Evolutionary conservation across 2,888 invertebrate species (phyloP), one percentile per base, ranked within the genome.

Genomic region (Scaptomyza caliginosa): DNA sequence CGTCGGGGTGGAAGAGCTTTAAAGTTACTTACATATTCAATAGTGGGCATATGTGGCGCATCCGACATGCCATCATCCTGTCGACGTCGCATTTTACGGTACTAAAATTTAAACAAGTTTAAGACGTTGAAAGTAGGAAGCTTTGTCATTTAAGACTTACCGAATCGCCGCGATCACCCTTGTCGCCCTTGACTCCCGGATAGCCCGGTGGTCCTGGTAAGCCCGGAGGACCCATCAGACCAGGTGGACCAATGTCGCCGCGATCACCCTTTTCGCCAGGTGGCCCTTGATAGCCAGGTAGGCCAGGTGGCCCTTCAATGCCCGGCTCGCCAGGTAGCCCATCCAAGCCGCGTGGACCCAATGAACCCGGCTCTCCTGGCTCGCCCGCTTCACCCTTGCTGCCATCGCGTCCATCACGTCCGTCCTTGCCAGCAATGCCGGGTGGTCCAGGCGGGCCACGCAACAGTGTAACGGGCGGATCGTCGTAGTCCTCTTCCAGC

Each of bases 161-260:
- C 94, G 96, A 96, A 93, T 97, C 97, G 28, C 97, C 97, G 89
- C 97, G 96, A 90, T 97, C 97, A 30, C 98, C 97, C 89, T 96
- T 97, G 86, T 97, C 97, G 24, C 98, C 97, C 91, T 96, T 96
- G 74, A 94, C 93, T 30, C 97, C 97, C 2, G 97, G 97, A 92
- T 97, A 97, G 3, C 97, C 97, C 77, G 95, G 95, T 30, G 95
- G 95, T 55, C 95, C 95, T 7, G 95, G 95, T 74, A 95, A 91
- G 19, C 97, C 98, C 13, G 98, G 98, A 28, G 98, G 97, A 75
- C 98, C 98, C 95, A 98, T 96, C 87, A 97, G 93, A 64, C 98
- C 98, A 10, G 98, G 97, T 7, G 97, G 96, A 42, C 98, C 98
- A 91, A 97, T 97, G 90, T 97, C 97, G 8, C 98, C 97, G 7